Conservation (phyloP, 2,797 vertebrate genomes). For the Cottoperca gobio region DNA sequence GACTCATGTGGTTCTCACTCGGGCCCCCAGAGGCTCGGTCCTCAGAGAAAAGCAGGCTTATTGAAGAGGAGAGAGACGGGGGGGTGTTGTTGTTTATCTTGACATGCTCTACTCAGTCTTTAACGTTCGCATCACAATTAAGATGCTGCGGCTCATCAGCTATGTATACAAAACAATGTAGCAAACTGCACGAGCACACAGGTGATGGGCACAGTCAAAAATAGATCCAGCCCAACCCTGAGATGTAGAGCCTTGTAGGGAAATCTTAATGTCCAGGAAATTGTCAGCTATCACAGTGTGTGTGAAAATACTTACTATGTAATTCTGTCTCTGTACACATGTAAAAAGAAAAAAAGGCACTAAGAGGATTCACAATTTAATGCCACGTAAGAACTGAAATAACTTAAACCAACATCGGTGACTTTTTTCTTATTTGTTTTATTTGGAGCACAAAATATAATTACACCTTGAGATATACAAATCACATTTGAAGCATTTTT, state of each 20-base stretch:
- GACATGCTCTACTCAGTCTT: slow-evolving; percentile 84
- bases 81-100: slow-evolving; percentile 82
- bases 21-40: slow-evolving; percentile 81
- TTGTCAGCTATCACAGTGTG: not conserved
- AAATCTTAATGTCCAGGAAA: slow-evolving; percentile 36
- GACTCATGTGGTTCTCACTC: slow-evolving; percentile 80
- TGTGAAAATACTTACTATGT: not conserved
- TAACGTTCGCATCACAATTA: slow-evolving; percentile 83
- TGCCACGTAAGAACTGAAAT: slow-evolving; percentile 5
- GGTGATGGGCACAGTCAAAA: slow-evolving; percentile 72
- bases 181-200: slow-evolving; percentile 71
- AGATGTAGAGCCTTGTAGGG: slow-evolving; percentile 37
- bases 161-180: slow-evolving; percentile 77
- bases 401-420: slow-evolving; percentile 4
- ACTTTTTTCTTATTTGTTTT: slow-evolving; percentile 74
- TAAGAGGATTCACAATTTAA: slow-evolving; percentile 10
- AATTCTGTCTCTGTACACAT: slow-evolving; percentile 4
- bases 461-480: slow-evolving; percentile 85
- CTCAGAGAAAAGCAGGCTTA: slow-evolving; percentile 79
- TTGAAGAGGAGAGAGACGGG: slow-evolving; percentile 75
- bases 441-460: slow-evolving; percentile 86
- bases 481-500: slow-evolving; percentile 80
- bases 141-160: slow-evolving; percentile 81
- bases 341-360: slow-evolving; percentile 1
- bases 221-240: slow-evolving; percentile 52